Base-by-base conservation (phyloP, 1,140 invertebrate species). In the Oedothorax gibbosus region DNA sequence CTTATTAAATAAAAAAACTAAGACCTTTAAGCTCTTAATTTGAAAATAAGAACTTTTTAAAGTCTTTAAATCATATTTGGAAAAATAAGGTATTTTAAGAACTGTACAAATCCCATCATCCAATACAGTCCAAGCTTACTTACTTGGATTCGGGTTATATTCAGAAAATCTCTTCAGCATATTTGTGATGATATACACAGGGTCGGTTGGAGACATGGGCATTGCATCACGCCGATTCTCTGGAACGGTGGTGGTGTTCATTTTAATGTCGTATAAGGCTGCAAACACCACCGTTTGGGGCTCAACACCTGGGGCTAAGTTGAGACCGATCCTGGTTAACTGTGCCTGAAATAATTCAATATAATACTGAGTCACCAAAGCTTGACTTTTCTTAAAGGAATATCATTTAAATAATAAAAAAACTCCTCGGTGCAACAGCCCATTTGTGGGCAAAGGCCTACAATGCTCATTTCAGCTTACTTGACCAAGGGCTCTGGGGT, bases 201-300 rank as follows among this genome's bases (percentile, higher is more conserved):
- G 60, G 86, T 87, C 69, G 62, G 87, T 78, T 86, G 87, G 20
- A 80, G 88, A 85, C 86, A 88, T 78, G 86, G 87, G 78, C 86
- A 78, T 79, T 66, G 86, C 15, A 91, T 92, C 20, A 92, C 92
- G 72, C 86, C 88, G 93, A 21, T 66, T 84, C 94, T 91, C 87
- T 3, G 96, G 95, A 72, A 97, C 91, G 88, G 95, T 95, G 7
- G 96, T 96, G 10, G 94, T 91, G 90, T 98, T 98, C 18, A 93
- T 93, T 86, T 92, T 93, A 64, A 95, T 93, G 89, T 98, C 97
- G 89, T 98, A 97, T 11, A 98, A 93, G 57, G 98, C 91, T 2
- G 97, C 96, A 85, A 98, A 91, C 10, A 97, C 94, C 35, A 99
- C 89, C 7, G 95, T 94, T 10, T 94, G 93, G 18, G 95, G 94